phyloP scores from a whole-genome alignment of 2,113 vertebrate genomes.

The Myiagra hebetior region DNA sequence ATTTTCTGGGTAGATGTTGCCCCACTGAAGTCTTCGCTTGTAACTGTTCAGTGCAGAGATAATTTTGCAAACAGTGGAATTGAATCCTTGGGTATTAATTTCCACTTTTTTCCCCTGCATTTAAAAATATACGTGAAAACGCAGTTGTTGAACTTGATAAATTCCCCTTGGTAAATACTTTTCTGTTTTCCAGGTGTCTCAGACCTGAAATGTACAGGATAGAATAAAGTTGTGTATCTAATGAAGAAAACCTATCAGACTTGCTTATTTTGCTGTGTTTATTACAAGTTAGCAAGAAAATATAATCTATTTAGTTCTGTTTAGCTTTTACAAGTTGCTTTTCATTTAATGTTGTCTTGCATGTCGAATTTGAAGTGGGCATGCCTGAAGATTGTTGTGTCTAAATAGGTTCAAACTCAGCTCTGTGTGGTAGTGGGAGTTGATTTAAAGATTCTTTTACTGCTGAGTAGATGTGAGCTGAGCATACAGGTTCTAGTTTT shows the following conservation, averaged over 20 bases:
- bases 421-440: background rate
- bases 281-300: background rate
- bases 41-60: background rate
- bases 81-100: background rate
- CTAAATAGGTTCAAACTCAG: background rate
- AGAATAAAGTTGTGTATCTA: slow-evolving; percentile 10
- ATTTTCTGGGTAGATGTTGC: background rate
- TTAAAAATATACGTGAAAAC: background rate
- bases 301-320: background rate
- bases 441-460: background rate
- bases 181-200: slow-evolving; percentile 46
- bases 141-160: background rate
- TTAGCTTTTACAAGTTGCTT: background rate
- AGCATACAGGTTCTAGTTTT: background rate
- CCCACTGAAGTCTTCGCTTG: background rate
- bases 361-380: background rate
- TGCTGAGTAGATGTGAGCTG: background rate
- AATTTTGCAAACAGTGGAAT: background rate
- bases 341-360: background rate
- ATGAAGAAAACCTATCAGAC: background rate
- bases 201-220: slow-evolving; percentile 6
- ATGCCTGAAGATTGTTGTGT: background rate
- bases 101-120: background rate
- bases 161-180: background rate
- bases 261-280: background rate